Evolutionary conservation across 1,140 invertebrate genomes (phyloP).

Genomic region (Geopemphigus sp.): DNA sequence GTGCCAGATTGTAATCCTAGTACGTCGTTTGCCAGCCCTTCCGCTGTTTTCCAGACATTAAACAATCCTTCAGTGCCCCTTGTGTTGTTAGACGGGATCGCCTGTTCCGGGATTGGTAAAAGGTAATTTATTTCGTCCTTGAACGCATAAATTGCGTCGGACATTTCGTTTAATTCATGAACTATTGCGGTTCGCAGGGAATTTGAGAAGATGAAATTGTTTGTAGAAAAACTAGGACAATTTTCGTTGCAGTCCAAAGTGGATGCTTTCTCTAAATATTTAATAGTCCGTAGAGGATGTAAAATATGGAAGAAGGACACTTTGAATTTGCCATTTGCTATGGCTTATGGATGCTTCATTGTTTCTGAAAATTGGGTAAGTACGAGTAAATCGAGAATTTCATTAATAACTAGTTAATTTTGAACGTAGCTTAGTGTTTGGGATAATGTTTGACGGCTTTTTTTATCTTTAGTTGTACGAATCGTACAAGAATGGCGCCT

Average conservation of each 20-base stretch:
- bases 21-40: neutral
- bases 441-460: neutral
- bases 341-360: conserved; percentile 24
- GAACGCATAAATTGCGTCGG: too few species aligned
- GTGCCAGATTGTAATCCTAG: neutral
- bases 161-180: neutral
- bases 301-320: too few species aligned
- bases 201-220: neutral
- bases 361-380: conserved; percentile 37
- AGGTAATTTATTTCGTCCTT: neutral
- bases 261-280: neutral
- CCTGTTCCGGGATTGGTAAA: conserved; percentile 3
- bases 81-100: neutral
- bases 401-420: too few species aligned
- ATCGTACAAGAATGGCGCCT: neutral
- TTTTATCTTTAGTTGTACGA: conserved; percentile 3
- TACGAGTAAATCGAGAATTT: too few species aligned
- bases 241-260: neutral
- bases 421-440: neutral
- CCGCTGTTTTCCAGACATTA: neutral
- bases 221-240: neutral
- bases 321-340: too few species aligned
- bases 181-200: conserved; percentile 2
- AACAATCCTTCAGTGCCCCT: neutral
- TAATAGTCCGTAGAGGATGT: conserved; percentile 19